Conservation (phyloP, 2,888 invertebrate genomes). For the Dione vanillae region DNA sequence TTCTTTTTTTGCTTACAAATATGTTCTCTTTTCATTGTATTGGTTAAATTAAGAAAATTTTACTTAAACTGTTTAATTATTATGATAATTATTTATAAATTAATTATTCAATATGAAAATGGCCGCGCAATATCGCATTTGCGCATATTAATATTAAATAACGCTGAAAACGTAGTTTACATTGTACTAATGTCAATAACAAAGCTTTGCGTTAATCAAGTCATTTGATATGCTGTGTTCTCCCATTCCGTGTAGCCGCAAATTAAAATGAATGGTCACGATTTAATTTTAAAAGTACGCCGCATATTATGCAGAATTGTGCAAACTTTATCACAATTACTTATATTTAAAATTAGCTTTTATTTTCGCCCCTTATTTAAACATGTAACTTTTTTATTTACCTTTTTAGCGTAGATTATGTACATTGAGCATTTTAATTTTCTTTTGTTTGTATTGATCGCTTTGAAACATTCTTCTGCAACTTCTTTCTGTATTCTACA, state of each 20-base stretch:
- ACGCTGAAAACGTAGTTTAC: neutral
- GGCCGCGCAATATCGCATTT: neutral
- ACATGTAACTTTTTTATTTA: neutral
- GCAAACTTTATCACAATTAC: slow-evolving; percentile 63
- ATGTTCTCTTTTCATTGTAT: too few species aligned
- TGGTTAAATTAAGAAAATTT: too few species aligned
- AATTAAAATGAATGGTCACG: slow-evolving; percentile 52
- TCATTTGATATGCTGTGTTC: slow-evolving; percentile 22
- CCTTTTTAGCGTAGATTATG: neutral
- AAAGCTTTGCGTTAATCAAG: slow-evolving; percentile 18
- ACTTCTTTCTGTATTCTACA: too few species aligned
- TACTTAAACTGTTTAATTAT: too few species aligned
- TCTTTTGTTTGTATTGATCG: too few species aligned
- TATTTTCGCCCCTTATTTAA: neutral
- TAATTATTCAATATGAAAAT: neutral
- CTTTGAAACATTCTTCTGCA: too few species aligned
- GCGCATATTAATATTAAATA: neutral
- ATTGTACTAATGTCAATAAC: slow-evolving; percentile 1
- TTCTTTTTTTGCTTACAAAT: too few species aligned
- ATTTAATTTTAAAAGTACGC: slow-evolving; percentile 57
- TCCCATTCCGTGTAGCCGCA: slow-evolving; percentile 35
- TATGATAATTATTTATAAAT: neutral
- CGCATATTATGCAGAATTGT: slow-evolving; percentile 48
- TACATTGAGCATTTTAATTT: too few species aligned
- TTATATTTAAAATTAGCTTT: slow-evolving; percentile 38